These are phyloP conservation scores for Nyctereutes procyonoides DNA, from an alignment of 2,113 vertebrate genomes.

Conservation along the genomic window DNA sequence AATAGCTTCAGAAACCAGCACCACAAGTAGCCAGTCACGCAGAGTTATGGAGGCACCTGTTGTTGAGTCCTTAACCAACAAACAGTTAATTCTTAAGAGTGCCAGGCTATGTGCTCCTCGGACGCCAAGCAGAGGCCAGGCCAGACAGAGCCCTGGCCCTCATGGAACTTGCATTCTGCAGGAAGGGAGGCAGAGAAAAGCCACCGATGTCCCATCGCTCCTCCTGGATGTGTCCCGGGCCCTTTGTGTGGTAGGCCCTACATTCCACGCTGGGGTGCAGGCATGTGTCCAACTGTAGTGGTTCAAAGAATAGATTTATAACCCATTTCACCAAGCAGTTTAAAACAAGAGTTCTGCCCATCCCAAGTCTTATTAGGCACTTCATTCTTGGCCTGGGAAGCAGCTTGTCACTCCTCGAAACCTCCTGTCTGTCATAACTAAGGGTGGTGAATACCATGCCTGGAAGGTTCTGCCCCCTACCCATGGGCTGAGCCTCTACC, in stretches of 20 bases:
- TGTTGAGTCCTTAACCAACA: not conserved
- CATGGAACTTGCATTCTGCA: not conserved
- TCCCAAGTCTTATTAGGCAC: not conserved
- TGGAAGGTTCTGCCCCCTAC: not conserved
- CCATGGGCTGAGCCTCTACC: not conserved
- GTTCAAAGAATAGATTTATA: not conserved
- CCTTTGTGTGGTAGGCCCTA: no score
- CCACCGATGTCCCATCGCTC: fast-evolving
- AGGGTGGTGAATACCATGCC: not conserved
- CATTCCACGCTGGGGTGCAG: no score
- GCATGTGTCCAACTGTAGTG: not conserved
- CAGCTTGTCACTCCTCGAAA: not conserved
- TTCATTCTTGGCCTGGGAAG: not conserved
- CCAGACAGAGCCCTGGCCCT: not conserved
- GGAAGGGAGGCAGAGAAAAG: not conserved
- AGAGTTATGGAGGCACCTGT: not conserved
- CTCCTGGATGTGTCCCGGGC: not conserved
- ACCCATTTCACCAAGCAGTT: not conserved
- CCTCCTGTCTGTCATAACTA: not conserved
- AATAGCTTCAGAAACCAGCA: fast-evolving
- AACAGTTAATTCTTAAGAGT: not conserved
- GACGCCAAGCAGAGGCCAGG: not conserved
- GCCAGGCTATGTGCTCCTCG: not conserved
- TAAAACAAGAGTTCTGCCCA: not conserved
- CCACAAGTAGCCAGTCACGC: fast-evolving